Evolutionary conservation across 2,113 vertebrate species (phyloP), one percentile per base, ranked within the genome.

Genomic region (Proterorhinus semilunaris): DNA sequence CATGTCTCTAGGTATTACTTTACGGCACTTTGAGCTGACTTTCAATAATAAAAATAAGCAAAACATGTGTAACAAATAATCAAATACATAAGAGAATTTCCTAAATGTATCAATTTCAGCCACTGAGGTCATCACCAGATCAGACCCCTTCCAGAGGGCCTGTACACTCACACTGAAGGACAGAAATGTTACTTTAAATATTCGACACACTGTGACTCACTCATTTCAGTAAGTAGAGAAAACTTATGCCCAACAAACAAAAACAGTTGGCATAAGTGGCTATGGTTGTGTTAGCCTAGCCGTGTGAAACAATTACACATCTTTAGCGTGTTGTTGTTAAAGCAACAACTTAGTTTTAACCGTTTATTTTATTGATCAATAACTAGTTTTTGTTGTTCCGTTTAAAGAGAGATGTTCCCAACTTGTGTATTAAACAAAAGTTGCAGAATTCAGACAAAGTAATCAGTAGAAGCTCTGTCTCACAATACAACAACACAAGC

Each of bases 251-350:
- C 6, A 61, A 13, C 8, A 12, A 42, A 42, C 2, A 36, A 42
- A 57, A 36, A 36, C 27, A 57, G 21, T 57, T 57, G 7, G 43
- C 45, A 0, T n/a, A 61, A n/a, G 57, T n/a, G n/a, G 13, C 13
- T 61, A n/a, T 10, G n/a, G 43, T 61, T n/a, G 43, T 44, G 6
- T 61, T 61, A 85, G 79, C 79, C 6, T 0, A 85, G 89, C 89
- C 85, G 52, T 47, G 12, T 15, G 16, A 44, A 61, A 16, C 44
- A 4, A 45, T 21, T 27, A 5, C 0, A 45, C 8, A 16, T 44
- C 36, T 59, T 13, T 42, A 42, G 58, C 13, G 15, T 61, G 58
- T 13, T 61, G 58, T 13, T 15, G 8, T 45, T 44, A 61, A 45
- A 16, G 7, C 42, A 16, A 36, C 21, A 57, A 21, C 17, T 1